phyloP scores from a whole-genome alignment of 2,888 invertebrate species.

The Clostera curtula region DNA sequence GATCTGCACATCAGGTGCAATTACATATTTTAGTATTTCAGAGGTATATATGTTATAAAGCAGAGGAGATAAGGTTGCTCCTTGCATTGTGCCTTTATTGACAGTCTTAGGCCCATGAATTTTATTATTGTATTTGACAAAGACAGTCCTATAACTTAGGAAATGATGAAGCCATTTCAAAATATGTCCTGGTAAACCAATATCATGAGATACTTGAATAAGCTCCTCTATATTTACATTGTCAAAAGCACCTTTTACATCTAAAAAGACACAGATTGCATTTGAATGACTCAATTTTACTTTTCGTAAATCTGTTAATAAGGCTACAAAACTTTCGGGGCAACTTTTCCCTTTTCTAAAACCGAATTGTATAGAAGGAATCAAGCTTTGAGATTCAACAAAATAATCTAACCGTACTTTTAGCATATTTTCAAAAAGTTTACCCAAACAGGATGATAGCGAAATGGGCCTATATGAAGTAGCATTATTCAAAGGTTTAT shows the following conservation, averaged over 20 bases:
- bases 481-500: slow-evolving; percentile 1
- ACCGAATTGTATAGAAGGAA: slow-evolving; percentile 6
- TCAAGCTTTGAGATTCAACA: neutral
- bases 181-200: slow-evolving; percentile 1
- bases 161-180: slow-evolving; percentile 8
- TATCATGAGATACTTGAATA: neutral
- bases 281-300: slow-evolving; percentile 4
- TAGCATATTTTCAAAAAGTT: slow-evolving; percentile 9
- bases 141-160: slow-evolving; percentile 8
- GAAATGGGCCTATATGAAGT: slow-evolving; percentile 5
- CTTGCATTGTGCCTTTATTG: slow-evolving; percentile 13
- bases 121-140: slow-evolving; percentile 14
- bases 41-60: slow-evolving; percentile 10
- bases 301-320: slow-evolving; percentile 3
- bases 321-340: slow-evolving; percentile 6
- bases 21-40: slow-evolving; percentile 4
- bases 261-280: slow-evolving; percentile 4
- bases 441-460: slow-evolving; percentile 6
- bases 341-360: slow-evolving; percentile 8
- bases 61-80: slow-evolving; percentile 11
- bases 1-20: neutral
- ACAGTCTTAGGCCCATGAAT: slow-evolving; percentile 8
- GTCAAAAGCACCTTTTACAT: slow-evolving; percentile 17
- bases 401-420: slow-evolving; percentile 3
- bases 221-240: slow-evolving; percentile 7